Evolutionary conservation across 2,888 invertebrate species (phyloP), one percentile per base, ranked within the genome.

Genomic region (Pharmacophagus antenor): DNA sequence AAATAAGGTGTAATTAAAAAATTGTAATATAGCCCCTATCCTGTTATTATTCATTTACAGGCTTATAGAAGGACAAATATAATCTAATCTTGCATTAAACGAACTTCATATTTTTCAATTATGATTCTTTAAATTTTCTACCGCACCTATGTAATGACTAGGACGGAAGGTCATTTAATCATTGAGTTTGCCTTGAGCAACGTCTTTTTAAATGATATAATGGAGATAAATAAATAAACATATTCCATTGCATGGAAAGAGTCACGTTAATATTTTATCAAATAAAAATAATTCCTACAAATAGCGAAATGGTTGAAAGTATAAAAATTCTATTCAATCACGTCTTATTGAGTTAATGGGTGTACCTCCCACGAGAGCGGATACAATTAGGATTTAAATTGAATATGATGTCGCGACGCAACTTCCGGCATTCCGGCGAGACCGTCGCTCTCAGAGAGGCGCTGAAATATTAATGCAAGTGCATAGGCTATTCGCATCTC

Each of bases 381-480:
- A 71, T 64, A 76, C 74, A 82, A 82, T 84, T 79, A 80, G 73
- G 75, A 71, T 73, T 72, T 74, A 80, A 84, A 84, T 84, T 83
- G 81, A 82, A 84, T 80, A 80, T 79, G 77, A 80, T 77, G 75
- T 75, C 70, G 70, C 70, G 65, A 67, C 68, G 67, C 68, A 66
- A 68, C 67, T 67, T 60, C 63, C 37, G 55, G 57, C 42, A 51
- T 61, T 54, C 67, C 51, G 44, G 46, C 27, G 67, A 64, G 65
- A 60, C 50, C 51, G 46, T 18, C 37, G 63, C 54, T 65, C 63
- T 65, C 57, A 63, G 49, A 56, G 60, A 37, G 22, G 52, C 23
- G 54, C 27, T 52, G 64, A 22, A 41, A 53, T 53, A 48, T 42
- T 53, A 37, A 58, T 58, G 52, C n/a, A 22, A 41, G 18, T 58